Base-by-base conservation (phyloP, 1,140 invertebrate species). In the Cherax destructor region DNA sequence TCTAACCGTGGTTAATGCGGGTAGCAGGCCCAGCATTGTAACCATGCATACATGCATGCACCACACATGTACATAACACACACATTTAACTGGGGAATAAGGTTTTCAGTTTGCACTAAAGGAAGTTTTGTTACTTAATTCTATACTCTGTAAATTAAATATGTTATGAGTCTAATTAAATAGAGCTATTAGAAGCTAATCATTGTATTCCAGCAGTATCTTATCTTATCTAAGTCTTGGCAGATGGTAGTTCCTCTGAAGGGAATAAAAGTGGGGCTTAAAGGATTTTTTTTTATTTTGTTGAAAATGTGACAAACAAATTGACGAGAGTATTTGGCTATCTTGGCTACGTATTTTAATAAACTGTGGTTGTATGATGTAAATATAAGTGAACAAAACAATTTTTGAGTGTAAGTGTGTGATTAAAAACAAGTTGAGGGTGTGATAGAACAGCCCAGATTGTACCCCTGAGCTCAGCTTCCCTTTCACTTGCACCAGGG, bases 381-480 rank as follows among this genome's bases (percentile, higher is more conserved):
- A 65, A 65, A 18, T 21, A 65, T 65, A 65, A 65, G 13, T 65
- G 13, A 65, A 65, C 1, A 18, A 0, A 65, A 5, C 61, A n/a
- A 11, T 3, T 56, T 56, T 10, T 56, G 52, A 21, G 61, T 11
- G 61, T 21, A 65, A 21, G 18, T 74, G 69, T 30, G n/a, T 74
- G 9, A 9, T 10, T 74, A 3, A 74, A 30, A 74, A n/a, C 7
- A 74, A 9, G 18, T 74, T 74, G n/a, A 74, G 16, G 4, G 24
- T 74, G 69, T 74, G 69, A 7, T 74, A 9, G 24, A 74, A 74
- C 13, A 74, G 69, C 69, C 69, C 69, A 74, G 69, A 21, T 74
- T 74, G 69, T 74, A 74, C 30, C 24, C 69, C 69, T n/a, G 11
- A 74, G 69, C 69, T 74, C 69, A 74, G 61, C 24, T 81, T 21